Base-by-base conservation (phyloP, 1,140 invertebrate species). In the Drosophila miranda region DNA sequence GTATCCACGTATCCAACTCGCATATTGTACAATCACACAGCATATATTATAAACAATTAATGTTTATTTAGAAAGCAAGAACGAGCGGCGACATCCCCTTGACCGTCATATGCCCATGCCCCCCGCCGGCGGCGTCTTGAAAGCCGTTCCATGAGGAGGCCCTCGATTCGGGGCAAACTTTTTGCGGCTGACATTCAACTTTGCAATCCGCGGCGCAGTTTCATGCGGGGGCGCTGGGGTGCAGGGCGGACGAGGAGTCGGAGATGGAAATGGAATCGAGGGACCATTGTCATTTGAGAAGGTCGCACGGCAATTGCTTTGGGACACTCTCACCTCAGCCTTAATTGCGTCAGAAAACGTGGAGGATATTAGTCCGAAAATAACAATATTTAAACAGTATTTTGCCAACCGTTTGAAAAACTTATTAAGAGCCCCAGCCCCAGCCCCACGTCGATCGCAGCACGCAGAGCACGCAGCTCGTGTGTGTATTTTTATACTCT, bases 371-470 rank as follows among this genome's bases (percentile, higher is more conserved):
- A 69, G 75, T 82, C 48, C 67, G 55, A 76, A 84, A 71, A 84
- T 81, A 84, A 84, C 78, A 86, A 81, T 84, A 84, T 86, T 84
- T 77, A 76, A 86, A 86, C 81, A 86, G 66, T 67, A 81, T 86
- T 74, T 80, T 77, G 73, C 73, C 70, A 86, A 80, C 68, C 81
- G 81, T 86, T 87, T 81, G 69, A 83, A 86, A 84, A 84, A 83
- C 53, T 56, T 71, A 63, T 83, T 71, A 72, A 83, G 79, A 83
- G 69, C 60, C 68, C 34, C 44, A 42, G 23, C 73, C 23, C 41
- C 28, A 28, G 28, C 7, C 6, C 28, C 28, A 28, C 7, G 28
- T 3, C 30, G 30, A 34, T 34, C 9, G 9, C 30, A 34, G 30
- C 30, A n/a, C 41, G 16, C 6, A 19, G 19, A 19, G 1, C 19